Base-by-base conservation (phyloP, 2,888 invertebrate species). In the Mythimna vitellina region DNA sequence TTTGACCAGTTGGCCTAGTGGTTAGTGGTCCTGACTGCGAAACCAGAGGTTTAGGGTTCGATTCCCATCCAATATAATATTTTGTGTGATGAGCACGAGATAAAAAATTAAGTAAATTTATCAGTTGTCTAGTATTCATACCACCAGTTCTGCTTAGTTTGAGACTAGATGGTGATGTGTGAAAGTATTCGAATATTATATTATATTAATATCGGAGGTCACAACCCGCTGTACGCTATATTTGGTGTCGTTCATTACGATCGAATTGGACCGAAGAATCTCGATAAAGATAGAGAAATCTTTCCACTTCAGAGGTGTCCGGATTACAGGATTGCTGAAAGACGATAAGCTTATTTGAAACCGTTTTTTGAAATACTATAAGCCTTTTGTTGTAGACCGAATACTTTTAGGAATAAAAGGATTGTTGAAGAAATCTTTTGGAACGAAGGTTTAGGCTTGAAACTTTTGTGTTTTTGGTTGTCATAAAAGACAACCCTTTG, bases 271-370 rank as follows among this genome's bases (percentile, higher is more conserved):
- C 46, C 46, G 6, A 46, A 7, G 46, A 61, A 77, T 78, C 78
- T 67, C 66, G 64, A 70, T 70, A 73, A 51, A 66, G 49, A 72
- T 62, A 56, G 14, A 65, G 46, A n/a, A 73, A 73, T 82, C 67
- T 70, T 65, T 64, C 22, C 67, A 29, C 32, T 38, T 53, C 65
- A 56, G 7, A 54, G 35, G 51, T 70, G 57, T 25, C 51, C 8
- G 42, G 70, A 17, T 49, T 56, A 58, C 6, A 1, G 38, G 35
- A 29, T 80, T 38, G 66, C 29, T 17, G 51, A 4, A 6, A 46
- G 20, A 58, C 60, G n/a, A 62, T 56, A 29, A 25, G 22, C 25
- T 57, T 62, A 42, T 80, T 62, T 65, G 9, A 54, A 25, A 22
- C 1, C 25, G 29, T 9, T 42, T 72, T 56, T 63, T 25, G 22